Conservation (phyloP, 1,140 invertebrate genomes). For the Caenorhabditis latens region DNA sequence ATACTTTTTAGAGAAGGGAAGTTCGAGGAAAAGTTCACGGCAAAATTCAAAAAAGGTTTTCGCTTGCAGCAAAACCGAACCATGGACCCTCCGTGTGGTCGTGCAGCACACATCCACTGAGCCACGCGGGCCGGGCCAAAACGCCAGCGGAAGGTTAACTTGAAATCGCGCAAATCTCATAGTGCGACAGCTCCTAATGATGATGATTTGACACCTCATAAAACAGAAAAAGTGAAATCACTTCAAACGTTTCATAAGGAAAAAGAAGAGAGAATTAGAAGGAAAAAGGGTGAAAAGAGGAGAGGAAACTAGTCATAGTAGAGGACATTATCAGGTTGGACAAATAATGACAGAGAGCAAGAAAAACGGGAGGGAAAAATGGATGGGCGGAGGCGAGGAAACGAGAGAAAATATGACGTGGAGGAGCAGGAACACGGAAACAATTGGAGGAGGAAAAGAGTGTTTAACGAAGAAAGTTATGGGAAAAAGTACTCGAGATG, state of each 20-base stretch:
- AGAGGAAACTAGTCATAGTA: not conserved
- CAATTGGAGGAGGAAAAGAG: not conserved
- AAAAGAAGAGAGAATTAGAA: not conserved
- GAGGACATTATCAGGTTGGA: constrained; percentile 34
- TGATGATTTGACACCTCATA: no score
- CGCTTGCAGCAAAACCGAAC: no score
- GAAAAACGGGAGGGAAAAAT: not conserved
- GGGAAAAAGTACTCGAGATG: not conserved
- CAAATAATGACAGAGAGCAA: constrained; percentile 7
- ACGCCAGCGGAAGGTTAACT: no score
- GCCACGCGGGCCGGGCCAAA: no score
- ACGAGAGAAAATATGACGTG: not conserved
- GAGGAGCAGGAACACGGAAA: constrained; percentile 25
- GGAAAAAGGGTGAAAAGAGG: not conserved
- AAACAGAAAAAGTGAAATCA: no score
- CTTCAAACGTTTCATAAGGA: not conserved
- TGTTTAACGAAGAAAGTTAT: not conserved
- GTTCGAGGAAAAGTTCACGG: not conserved
- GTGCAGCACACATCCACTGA: no score
- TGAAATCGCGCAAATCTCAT: no score
- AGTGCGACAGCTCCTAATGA: no score
- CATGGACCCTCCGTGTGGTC: no score
- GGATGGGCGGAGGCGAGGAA: not conserved
- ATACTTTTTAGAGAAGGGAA: no score
- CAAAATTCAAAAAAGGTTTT: not conserved